Base-by-base conservation (phyloP, 2,797 vertebrate genomes). In the Cuniculus paca region DNA sequence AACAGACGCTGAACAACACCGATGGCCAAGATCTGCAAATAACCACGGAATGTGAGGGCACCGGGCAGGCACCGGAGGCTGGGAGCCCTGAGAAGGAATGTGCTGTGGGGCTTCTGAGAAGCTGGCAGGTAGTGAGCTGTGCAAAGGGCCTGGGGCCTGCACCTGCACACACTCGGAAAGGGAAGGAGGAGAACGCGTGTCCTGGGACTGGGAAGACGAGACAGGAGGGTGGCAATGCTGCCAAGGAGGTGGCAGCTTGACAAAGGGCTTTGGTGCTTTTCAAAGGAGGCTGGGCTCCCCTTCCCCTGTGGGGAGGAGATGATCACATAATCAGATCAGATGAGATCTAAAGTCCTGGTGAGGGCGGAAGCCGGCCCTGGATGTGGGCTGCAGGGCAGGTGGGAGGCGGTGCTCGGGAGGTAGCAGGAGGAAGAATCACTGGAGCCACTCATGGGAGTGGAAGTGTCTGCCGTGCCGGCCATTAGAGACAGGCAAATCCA, bases 331-430 rank as follows among this genome's bases (percentile, higher is more conserved):
- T 78, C 86, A 85, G 36, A 58, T 11, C 9, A 77, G 34, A 48
- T 80, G 65, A 65, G 60, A 90, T 70, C 31, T 58, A 19, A 83
- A 60, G 19, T 63, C 56, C 34, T 36, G 42, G 1, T 89, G 63
- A 95, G 56, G 72, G 58, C 86, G 77, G 22, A 96, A 85, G 81
- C 24, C 54, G 61, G 14, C 60, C 54, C 10, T 88, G 52, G 65
- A 72, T 81, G 36, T 74, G 74, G 61, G 84, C 58, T 85, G 7
- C 4, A 16, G 42, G 16, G 16, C 79, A 19, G 24, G 85, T 36
- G 72, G 91, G 36, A 48, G 54, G 28, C 70, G 36, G 56, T 92
- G 13, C 81, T 75, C 48, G 20, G 34, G 61, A 60, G 39, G 20
- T 28, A 78, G 61, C 0, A n/a, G 14, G 34, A 84, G 22, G 22